Evolutionary conservation across 2,888 invertebrate genomes (phyloP).

Genomic region (Bugulina stolonifera): DNA sequence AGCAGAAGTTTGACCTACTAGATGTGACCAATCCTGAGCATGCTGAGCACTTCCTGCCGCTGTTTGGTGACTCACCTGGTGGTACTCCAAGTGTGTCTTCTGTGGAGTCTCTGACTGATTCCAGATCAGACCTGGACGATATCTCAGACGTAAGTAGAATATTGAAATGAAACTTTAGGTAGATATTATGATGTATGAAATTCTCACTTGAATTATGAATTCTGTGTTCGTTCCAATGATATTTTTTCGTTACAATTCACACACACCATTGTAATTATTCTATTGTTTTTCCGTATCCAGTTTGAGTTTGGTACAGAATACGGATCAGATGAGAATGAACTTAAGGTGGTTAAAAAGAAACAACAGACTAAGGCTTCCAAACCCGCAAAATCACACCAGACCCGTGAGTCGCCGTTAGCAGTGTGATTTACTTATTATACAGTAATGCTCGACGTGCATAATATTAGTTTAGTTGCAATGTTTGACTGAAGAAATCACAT

Average conservation of each 20-base stretch:
- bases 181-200: too few species aligned
- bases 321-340: conserved; percentile 4
- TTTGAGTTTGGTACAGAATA: conserved; percentile 14
- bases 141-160: conserved; percentile 16
- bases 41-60: conserved; percentile 33
- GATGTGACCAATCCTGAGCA: conserved; percentile 23
- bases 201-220: too few species aligned
- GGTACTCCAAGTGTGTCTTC: conserved; percentile 35
- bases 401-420: background rate
- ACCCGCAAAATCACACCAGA: background rate
- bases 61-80: conserved; percentile 43
- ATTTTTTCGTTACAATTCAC: too few species aligned
- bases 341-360: background rate
- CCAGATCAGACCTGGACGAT: conserved; percentile 5
- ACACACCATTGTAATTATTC: too few species aligned
- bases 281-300: too few species aligned
- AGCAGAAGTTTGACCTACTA: conserved; percentile 5
- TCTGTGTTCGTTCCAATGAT: too few species aligned
- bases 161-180: too few species aligned
- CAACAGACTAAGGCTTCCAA: background rate
- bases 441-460: too few species aligned
- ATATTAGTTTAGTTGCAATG: too few species aligned
- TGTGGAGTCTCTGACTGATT: background rate
- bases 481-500: too few species aligned
- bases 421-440: too few species aligned